Base-by-base conservation (phyloP, 2,888 invertebrate genomes). In the Synergus gifuensis region DNA sequence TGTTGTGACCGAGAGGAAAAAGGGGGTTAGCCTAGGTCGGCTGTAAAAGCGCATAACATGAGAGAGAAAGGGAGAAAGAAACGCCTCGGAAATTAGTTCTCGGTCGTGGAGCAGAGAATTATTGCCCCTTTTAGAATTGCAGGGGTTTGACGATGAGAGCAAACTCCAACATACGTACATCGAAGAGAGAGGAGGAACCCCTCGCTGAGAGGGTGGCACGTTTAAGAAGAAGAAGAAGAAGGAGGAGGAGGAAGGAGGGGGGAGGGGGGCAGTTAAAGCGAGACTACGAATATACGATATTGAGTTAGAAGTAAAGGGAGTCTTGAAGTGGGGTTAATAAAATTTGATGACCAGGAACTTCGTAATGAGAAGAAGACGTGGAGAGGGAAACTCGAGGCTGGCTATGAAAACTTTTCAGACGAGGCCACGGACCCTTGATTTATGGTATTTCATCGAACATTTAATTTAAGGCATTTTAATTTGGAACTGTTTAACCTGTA, bases 281-380 rank as follows among this genome's bases (percentile, higher is more conserved):
- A 83, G 87, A 86, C 88, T 89, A 87, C 87, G 86, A 89, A 89
- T 89, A 87, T 87, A 89, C 89, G 89, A 90, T 90, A 91, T 91
- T 89, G 89, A 90, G 90, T 91, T 89, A 87, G 87, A 88, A 88
- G 87, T 84, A 86, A 86, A 86, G 86, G 86, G 85, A 36, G 73
- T 84, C 84, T 86, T 87, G 86, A 90, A 90, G 88, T 88, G 87
- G 88, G 88, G 89, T 89, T 91, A 91, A 91, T 91, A 91, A 91
- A 91, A 91, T 91, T 91, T 91, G 89, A 91, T 90, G 91, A 90
- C 89, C 90, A 87, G 88, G 89, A 91, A 91, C 88, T 90, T 91
- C 86, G 88, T 91, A 90, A 91, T 90, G 90, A 90, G 89, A 90
- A 90, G 85, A 81, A 83, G 82, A 82, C 80, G 82, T 80, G 79